A percentile compares a stretch with the other conserved stretches of the same genome.
Conservation (phyloP, 2,797 vertebrate genomes). For the Denticeps clupeoides region DNA sequence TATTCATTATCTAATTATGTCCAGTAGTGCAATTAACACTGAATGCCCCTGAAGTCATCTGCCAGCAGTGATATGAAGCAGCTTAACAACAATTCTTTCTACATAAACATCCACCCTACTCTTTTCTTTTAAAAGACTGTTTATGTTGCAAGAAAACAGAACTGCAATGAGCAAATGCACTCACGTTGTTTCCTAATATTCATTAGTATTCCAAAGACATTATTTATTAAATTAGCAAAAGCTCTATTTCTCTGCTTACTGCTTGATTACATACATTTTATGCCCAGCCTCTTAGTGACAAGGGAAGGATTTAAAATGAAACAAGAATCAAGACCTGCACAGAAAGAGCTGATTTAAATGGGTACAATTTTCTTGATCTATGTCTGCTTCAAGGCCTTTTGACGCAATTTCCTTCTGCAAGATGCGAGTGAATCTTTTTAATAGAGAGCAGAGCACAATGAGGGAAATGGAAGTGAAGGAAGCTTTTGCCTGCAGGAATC, state of each 20-base stretch:
- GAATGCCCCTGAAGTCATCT: neutral
- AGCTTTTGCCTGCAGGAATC: slow-evolving; percentile 32
- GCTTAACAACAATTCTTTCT: too few relatives aligned
- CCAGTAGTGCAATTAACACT: slow-evolving; percentile 7
- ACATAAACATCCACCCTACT: too few relatives aligned
- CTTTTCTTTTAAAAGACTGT: slow-evolving; percentile 4
- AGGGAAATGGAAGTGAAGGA: slow-evolving; percentile 29
- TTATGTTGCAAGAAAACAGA: slow-evolving; percentile 4
- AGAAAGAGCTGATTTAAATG: slow-evolving; percentile 35
- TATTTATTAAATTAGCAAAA: slow-evolving; percentile 29
- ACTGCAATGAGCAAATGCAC: slow-evolving; percentile 18
- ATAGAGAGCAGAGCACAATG: slow-evolving; percentile 25
- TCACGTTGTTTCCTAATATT: slow-evolving; percentile 13
- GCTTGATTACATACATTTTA: slow-evolving; percentile 20
- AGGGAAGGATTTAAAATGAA: slow-evolving; percentile 26
- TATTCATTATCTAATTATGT: slow-evolving; percentile 13
- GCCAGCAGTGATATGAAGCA: neutral
- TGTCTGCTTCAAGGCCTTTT: slow-evolving; percentile 36
- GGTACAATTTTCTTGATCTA: slow-evolving; percentile 33
- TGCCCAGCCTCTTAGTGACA: slow-evolving; percentile 14
- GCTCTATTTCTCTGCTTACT: slow-evolving; percentile 12
- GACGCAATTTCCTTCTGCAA: slow-evolving; percentile 30
- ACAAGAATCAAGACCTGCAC: slow-evolving; percentile 22
- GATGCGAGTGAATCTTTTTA: slow-evolving; percentile 28
- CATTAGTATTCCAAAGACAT: slow-evolving; percentile 24